Conservation (phyloP, 2,797 vertebrate species). For the Leptatherina wallacei region DNA sequence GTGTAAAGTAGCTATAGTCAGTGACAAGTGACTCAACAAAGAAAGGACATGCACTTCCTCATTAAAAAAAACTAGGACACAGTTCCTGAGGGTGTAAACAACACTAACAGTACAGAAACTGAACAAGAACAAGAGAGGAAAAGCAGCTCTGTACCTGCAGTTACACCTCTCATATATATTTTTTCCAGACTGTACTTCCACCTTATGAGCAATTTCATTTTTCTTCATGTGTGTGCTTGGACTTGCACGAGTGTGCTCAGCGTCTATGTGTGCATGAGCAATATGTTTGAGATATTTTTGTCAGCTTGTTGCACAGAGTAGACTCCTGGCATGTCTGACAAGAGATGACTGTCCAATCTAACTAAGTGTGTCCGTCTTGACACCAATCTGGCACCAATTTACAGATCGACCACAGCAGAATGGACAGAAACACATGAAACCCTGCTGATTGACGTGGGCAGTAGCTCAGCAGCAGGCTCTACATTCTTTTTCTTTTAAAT, state of each 20-base stretch:
- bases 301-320: conserved; percentile 62
- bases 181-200: conserved; percentile 5
- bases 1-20: conserved; percentile 25
- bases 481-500: conserved; percentile 10
- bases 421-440: conserved; percentile 39
- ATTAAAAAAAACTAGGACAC: conserved; percentile 50
- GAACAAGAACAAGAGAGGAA: conserved; percentile 20
- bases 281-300: conserved; percentile 51
- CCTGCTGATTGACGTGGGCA: conserved; percentile 38
- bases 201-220: conserved; percentile 12
- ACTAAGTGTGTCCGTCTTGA: conserved; percentile 56
- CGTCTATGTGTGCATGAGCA: conserved; percentile 13
- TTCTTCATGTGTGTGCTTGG: conserved; percentile 22
- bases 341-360: conserved; percentile 70
- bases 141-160: conserved; percentile 46
- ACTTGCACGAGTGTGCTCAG: background rate
- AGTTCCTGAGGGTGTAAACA: conserved; percentile 60
- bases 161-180: conserved; percentile 25
- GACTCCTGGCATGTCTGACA: conserved; percentile 52
- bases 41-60: conserved; percentile 37
- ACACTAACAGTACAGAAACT: conserved; percentile 46
- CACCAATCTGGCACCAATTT: conserved; percentile 77
- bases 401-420: conserved; percentile 60
- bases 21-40: conserved; percentile 30
- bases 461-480: conserved; percentile 20